These are phyloP conservation scores for Himalopsyche anomala DNA, from an alignment of 2,888 invertebrate genomes.

Conservation along the genomic window DNA sequence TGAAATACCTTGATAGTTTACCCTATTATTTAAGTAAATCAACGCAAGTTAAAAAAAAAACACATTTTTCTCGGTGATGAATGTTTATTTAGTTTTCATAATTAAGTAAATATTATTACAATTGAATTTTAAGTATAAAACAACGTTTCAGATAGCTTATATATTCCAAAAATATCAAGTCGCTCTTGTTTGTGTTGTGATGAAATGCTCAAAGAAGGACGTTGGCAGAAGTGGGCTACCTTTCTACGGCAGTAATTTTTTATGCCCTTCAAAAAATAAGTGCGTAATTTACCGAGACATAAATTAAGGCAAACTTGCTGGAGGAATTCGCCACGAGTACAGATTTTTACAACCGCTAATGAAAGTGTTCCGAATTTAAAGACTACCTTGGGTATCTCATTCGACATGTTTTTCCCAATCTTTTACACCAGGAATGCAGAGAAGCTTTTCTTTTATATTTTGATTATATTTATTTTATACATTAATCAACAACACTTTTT, in stretches of 20 bases:
- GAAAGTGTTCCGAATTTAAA: slow-evolving; percentile 26
- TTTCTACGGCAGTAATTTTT: slow-evolving; percentile 29
- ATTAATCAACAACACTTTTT: too few relatives aligned
- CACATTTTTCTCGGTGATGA: too few relatives aligned
- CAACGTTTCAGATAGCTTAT: too few relatives aligned
- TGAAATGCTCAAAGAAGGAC: not conserved
- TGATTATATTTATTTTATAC: too few relatives aligned
- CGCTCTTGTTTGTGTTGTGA: not conserved
- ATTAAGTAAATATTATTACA: too few relatives aligned
- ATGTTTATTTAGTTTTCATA: too few relatives aligned
- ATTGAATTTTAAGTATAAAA: too few relatives aligned
- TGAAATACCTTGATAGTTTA: too few relatives aligned
- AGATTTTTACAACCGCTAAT: slow-evolving; percentile 30
- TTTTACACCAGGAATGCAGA: not conserved
- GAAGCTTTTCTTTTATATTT: too few relatives aligned
- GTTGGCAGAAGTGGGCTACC: slow-evolving; percentile 5
- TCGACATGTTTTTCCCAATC: not conserved
- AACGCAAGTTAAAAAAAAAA: too few relatives aligned
- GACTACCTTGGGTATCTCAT: slow-evolving; percentile 8
- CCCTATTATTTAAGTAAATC: too few relatives aligned
- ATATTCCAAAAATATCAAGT: too few relatives aligned
- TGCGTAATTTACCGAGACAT: slow-evolving; percentile 22
- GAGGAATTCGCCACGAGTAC: slow-evolving; percentile 24
- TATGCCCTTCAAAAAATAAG: slow-evolving; percentile 22
- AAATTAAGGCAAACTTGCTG: slow-evolving; percentile 19